These are phyloP conservation scores for Ovis canadensis DNA, from an alignment of 2,113 vertebrate species.

Conservation along the genomic window DNA sequence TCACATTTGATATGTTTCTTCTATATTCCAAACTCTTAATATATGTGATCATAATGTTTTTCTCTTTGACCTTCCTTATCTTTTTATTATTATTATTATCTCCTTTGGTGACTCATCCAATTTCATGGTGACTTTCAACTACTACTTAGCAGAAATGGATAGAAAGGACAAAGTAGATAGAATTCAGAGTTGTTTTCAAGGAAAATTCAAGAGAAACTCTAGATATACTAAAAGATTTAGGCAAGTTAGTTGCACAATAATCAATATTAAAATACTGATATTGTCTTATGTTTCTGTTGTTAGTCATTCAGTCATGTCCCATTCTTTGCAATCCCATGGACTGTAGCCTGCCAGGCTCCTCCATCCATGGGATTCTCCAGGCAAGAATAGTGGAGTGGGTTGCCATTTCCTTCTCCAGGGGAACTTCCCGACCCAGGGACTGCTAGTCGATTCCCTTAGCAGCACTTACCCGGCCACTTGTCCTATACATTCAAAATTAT, in stretches of 20 bases:
- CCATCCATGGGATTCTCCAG: neutral
- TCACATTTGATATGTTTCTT: neutral
- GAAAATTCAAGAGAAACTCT: neutral
- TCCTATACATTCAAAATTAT: neutral
- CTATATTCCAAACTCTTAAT: neutral
- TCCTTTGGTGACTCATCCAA: neutral
- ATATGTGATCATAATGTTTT: neutral
- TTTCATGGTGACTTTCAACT: neutral
- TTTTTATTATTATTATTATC: neutral
- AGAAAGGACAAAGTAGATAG: neutral
- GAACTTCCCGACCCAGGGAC: neutral
- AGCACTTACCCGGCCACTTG: neutral
- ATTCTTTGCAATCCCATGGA: rapidly evolving
- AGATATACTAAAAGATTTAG: neutral
- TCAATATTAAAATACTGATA: neutral
- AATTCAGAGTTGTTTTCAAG: neutral
- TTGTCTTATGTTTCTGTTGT: neutral
- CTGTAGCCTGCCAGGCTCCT: neutral
- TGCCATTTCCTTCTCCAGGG: neutral
- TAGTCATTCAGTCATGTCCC: neutral
- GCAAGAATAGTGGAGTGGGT: neutral
- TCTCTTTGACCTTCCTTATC: neutral
- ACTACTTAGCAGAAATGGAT: neutral
- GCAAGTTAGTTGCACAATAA: neutral
- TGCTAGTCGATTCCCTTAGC: neutral